phyloP scores from a whole-genome alignment of 1,140 invertebrate genomes.

The Cyclargus thomasi region DNA sequence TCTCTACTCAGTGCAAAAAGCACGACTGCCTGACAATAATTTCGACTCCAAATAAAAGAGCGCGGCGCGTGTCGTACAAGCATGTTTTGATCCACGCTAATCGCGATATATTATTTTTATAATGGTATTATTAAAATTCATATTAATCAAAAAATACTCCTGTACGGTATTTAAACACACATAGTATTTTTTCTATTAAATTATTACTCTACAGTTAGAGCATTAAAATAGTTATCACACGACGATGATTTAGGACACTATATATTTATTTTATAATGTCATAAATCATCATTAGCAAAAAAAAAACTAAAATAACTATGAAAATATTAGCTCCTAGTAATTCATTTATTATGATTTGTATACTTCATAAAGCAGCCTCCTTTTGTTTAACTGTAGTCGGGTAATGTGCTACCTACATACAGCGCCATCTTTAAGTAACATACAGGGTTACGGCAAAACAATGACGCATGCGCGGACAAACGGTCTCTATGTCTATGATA shows the following conservation, averaged over 20 bases:
- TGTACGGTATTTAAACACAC: too few species aligned
- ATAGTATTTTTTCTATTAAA: neutral
- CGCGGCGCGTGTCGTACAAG: neutral
- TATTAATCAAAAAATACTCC: neutral
- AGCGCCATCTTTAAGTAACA: neutral
- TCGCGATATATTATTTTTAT: neutral
- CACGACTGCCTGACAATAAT: neutral
- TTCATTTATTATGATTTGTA: neutral
- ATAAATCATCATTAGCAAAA: too few species aligned
- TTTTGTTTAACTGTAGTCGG: neutral
- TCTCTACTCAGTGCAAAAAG: slow-evolving; percentile 18
- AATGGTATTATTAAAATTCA: neutral
- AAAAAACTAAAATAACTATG: neutral
- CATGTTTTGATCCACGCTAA: neutral
- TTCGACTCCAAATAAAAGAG: neutral
- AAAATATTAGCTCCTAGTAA: neutral
- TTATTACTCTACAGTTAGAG: neutral
- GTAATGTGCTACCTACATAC: neutral
- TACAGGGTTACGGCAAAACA: neutral
- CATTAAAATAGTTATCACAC: too few species aligned
- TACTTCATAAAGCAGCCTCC: neutral
- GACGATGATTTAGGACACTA: too few species aligned
- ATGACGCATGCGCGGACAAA: neutral
- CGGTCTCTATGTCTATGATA: neutral
- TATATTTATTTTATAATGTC: too few species aligned